A percentile compares a stretch with the other conserved stretches of the same genome.
Conservation (phyloP, 2,888 invertebrate genomes). For the Eretmocerus hayati region DNA sequence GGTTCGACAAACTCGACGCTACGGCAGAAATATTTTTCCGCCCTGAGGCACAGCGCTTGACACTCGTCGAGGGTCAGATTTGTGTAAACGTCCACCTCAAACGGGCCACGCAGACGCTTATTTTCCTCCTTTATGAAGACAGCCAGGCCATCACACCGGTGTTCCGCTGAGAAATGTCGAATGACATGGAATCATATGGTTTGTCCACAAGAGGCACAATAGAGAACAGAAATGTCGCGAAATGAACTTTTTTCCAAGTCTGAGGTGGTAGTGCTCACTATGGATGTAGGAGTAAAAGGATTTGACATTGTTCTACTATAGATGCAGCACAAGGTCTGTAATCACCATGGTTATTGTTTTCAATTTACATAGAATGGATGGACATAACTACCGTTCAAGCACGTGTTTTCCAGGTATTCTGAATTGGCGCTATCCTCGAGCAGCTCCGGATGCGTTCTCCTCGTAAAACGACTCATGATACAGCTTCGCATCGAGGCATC, state of each 20-base stretch:
- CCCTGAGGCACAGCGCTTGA: conserved; percentile 77
- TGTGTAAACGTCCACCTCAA: conserved; percentile 80
- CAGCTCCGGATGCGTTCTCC: conserved; percentile 78
- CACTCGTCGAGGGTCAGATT: conserved; percentile 83
- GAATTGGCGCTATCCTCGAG: conserved; percentile 80
- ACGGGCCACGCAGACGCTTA: conserved; percentile 78
- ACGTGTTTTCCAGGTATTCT: conserved; percentile 87
- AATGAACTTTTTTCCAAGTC: no score
- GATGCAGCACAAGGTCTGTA: background rate
- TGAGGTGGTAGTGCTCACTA: no score
- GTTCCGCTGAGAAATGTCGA: no score
- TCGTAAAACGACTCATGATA: conserved; percentile 72
- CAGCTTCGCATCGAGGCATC: conserved; percentile 73
- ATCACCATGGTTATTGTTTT: background rate
- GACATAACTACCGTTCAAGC: conserved; percentile 64
- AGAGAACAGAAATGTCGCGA: no score
- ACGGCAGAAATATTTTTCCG: conserved; percentile 84
- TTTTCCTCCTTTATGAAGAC: conserved; percentile 88
- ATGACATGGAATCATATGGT: no score
- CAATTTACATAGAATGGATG: background rate
- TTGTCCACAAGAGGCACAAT: no score
- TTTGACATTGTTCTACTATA: background rate
- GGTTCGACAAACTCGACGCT: conserved; percentile 85
- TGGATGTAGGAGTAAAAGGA: background rate
- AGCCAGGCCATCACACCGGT: conserved; percentile 78